A percentile compares a stretch with the other conserved stretches of the same genome.
Conservation (phyloP, 2,888 invertebrate genomes). For the Erebia palarica region DNA sequence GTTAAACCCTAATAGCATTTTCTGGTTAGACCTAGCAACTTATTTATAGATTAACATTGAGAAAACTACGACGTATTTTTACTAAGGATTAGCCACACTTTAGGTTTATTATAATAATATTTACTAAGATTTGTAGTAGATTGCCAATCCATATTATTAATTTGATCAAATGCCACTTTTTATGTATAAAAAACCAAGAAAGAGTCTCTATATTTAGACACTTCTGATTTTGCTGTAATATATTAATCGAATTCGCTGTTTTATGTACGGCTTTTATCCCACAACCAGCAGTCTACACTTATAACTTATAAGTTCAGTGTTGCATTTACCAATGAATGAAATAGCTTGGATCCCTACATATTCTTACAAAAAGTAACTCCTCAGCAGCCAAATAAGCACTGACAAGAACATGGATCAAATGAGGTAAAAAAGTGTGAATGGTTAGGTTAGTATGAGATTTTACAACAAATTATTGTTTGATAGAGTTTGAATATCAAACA, state of each 20-base stretch:
- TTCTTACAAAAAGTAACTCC: background rate
- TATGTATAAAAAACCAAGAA: background rate
- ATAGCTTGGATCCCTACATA: background rate
- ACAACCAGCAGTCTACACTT: background rate
- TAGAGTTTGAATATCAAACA: no score
- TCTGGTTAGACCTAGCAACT: no score
- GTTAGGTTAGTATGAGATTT: no score
- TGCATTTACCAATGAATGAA: background rate
- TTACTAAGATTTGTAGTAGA: background rate
- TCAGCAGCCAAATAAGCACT: background rate
- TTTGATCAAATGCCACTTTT: background rate
- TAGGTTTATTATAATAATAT: no score
- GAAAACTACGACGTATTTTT: no score
- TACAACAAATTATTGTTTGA: no score
- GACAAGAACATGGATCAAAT: background rate
- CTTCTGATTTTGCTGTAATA: background rate
- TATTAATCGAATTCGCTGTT: constrained; percentile 13
- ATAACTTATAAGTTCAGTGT: background rate
- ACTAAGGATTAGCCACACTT: no score
- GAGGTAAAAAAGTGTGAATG: background rate
- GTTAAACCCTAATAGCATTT: no score
- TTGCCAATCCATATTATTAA: background rate
- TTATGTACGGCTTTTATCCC: background rate
- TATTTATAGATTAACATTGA: no score
- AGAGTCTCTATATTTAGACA: background rate